Base-by-base conservation (phyloP, 2,888 invertebrate species). In the Xestobium rufovillosum region DNA sequence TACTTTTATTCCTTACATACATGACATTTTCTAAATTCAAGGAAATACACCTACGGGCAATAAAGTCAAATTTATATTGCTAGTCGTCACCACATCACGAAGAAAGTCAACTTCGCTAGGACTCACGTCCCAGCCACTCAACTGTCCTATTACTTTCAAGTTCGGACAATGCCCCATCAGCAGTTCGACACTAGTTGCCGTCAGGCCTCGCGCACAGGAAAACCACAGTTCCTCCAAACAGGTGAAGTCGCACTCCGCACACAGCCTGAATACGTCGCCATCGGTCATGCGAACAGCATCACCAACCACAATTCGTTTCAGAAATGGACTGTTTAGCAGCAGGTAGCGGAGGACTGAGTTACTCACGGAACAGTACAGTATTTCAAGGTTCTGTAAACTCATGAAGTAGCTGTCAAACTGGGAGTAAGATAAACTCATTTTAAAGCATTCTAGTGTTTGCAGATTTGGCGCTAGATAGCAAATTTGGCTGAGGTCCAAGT, bases 141-240 rank as follows among this genome's bases (percentile, higher is more conserved):
- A 59, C 56, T 80, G 76, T 0, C 82, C 82, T 8, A 82, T 65
- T 43, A 59, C 51, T 50, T 65, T 73, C 27, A 82, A 63, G 47
- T 76, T 78, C 1, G 78, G 78, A 49, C 80, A 80, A 46, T 70
- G 69, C 35, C 78, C 78, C 73, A 80, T 78, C 28, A 82, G 61
- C 8, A 79, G 59, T 65, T 81, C 77, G 28, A 81, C 76, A 0
- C 78, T 72, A 34, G 72, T 71, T 3, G 69, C 59, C 0, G 80
- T 77, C 15, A 82, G 63, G 31, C 75, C 73, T 4, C 76, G 75
- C 0, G 81, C 81, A 52, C 75, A 70, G 2, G 80, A 78, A 47
- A 82, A 77, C 78, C 80, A 80, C 38, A 82, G 65, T 39, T 77
- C 75, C 65, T 81, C 80, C 26, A 82, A 63, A 41, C 70, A 61